Evolutionary conservation across 1,140 invertebrate species (phyloP), one percentile per base, ranked within the genome.

Genomic region (Metaphire vulgaris): DNA sequence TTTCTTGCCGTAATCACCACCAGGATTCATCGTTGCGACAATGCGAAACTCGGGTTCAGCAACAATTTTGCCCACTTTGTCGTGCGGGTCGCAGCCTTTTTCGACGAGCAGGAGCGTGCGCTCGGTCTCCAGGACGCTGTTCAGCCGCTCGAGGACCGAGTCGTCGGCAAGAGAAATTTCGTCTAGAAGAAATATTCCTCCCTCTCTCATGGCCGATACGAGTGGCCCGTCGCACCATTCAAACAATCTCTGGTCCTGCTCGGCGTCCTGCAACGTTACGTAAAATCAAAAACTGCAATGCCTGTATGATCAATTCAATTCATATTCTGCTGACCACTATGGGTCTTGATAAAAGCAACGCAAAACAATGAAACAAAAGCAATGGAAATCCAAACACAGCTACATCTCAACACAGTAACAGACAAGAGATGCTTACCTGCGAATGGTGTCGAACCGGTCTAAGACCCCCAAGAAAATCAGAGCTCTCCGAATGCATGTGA

Each of bases 81-180:
- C 79, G 33, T 78, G 29, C 0, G 56, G 69, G 15, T 80, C 83
- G 76, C 82, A 81, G 1, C 85, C 84, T 80, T 95, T 95, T 87
- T 99, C 97, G 21, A 96, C 91, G 33, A 99, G 85, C 2, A 99
- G 85, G 6, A 99, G 86, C 70, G 90, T 94, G 69, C 95, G 88
- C 85, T 98, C 96, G 0, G 95, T 92, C 88, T 99, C 98, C 16
- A 99, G 86, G 34, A 99, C 89, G 29, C 95, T 97, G 88, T 99
- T 99, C 21, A 99, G 85, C 83, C 98, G 89, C 87, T 99, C 98
- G 67, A 99, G 87, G 6, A 99, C 98, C 80, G 97, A 98, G 82
- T 99, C 98, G 85, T 99, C 97, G 0, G 98, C 97, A 64, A 99
- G 87, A 1, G 98, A 99, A 80, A 99, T 99, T 90, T 99, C 98